Conservation (phyloP, 2,888 invertebrate genomes). For the Diaphora mendica region DNA sequence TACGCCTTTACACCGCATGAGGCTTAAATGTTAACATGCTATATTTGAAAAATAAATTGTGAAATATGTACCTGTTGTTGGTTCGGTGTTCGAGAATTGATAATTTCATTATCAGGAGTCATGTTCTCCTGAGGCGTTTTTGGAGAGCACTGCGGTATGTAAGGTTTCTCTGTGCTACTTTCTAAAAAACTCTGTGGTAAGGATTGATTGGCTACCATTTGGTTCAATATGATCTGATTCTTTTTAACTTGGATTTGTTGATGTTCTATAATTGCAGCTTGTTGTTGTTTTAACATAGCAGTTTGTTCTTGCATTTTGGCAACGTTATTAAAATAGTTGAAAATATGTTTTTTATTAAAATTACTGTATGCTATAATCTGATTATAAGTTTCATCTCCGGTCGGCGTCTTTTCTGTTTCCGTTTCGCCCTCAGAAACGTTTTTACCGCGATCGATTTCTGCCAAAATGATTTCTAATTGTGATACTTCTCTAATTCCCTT, state of each 20-base stretch:
- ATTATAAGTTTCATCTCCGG: neutral
- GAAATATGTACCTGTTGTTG: constrained; percentile 3
- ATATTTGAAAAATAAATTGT: neutral
- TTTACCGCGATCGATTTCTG: neutral
- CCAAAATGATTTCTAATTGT: neutral
- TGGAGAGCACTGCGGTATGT: neutral
- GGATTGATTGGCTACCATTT: neutral
- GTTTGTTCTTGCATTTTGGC: neutral
- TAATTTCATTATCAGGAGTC: neutral
- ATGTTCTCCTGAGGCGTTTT: neutral
- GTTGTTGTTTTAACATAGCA: neutral
- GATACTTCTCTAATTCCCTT: neutral
- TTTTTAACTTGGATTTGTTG: neutral
- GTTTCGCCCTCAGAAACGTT: neutral
- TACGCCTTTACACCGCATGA: neutral
- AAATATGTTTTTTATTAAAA: neutral
- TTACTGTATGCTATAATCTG: neutral
- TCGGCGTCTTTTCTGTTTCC: neutral
- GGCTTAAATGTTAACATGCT: neutral
- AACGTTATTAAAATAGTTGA: neutral
- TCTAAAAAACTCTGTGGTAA: neutral
- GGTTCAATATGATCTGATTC: neutral
- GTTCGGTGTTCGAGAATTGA: neutral
- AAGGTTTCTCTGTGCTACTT: neutral
- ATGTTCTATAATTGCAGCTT: neutral